A percentile compares a stretch with the other conserved stretches of the same genome.
Evolutionary conservation across 92 coral and sea anemone genomes (phyloP).

Genomic region (Metridium senile): DNA sequence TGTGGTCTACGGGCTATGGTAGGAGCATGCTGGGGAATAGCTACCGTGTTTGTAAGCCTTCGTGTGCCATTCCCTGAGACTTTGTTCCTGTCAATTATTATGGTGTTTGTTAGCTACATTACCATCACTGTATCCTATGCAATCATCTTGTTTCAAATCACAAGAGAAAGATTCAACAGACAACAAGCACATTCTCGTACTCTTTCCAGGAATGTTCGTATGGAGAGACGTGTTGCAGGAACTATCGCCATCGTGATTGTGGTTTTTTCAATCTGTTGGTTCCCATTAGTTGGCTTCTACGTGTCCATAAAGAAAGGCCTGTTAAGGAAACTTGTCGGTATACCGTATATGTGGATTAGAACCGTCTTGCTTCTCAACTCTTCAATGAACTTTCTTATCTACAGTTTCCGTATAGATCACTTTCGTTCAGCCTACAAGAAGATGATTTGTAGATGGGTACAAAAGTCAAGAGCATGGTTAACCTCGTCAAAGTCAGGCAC

Average conservation of each 20-base stretch:
- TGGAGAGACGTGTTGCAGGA: conserved; percentile 37
- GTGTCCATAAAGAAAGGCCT: conserved; percentile 22
- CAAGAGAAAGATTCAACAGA: conserved; percentile 25
- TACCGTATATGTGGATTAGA: conserved; percentile 48
- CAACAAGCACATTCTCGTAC: conserved; percentile 2
- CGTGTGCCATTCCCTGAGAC: conserved; percentile 36
- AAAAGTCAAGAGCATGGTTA: conserved; percentile 17
- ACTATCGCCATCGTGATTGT: conserved; percentile 36
- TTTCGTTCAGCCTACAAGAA: conserved; percentile 40
- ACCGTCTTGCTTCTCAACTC: conserved; percentile 51
- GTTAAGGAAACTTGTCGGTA: conserved; percentile 20
- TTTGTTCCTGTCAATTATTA: conserved; percentile 11
- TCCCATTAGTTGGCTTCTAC: conserved; percentile 34
- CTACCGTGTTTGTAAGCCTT: conserved; percentile 22
- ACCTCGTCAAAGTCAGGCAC: neutral
- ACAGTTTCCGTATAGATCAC: conserved; percentile 36
- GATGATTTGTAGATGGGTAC: conserved; percentile 12
- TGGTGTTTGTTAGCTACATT: conserved; percentile 20
- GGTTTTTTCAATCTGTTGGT: conserved; percentile 39
- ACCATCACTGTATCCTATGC: conserved; percentile 29
- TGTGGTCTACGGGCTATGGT: conserved; percentile 42
- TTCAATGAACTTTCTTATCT: conserved; percentile 42
- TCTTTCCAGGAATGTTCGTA: conserved; percentile 11
- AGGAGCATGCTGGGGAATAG: conserved; percentile 38
- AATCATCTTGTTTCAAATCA: conserved; percentile 22